Conservation (phyloP, 2,888 invertebrate genomes). For the Patella pellucida region DNA sequence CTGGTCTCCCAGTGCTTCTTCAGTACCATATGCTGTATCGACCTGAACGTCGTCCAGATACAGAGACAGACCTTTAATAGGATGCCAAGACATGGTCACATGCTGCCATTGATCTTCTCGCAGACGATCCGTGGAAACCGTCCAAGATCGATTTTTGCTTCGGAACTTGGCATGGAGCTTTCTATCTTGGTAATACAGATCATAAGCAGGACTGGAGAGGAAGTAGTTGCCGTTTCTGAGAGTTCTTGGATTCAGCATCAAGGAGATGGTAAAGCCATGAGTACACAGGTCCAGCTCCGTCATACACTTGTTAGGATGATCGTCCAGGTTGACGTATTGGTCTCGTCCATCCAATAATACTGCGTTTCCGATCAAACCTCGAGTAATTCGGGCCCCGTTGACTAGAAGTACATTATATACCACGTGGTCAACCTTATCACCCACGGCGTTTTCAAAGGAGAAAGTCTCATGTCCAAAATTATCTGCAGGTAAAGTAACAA, state of each 20-base stretch:
- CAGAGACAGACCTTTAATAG: constrained; percentile 58
- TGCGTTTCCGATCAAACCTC: constrained; percentile 61
- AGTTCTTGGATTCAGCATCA: constrained; percentile 54
- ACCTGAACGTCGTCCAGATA: constrained; percentile 55
- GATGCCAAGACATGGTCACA: constrained; percentile 66
- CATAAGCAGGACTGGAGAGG: constrained; percentile 61
- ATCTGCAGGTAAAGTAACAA: constrained; percentile 47
- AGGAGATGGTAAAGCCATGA: constrained; percentile 57
- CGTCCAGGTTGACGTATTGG: constrained; percentile 60
- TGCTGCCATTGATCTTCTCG: constrained; percentile 58
- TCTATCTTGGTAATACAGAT: constrained; percentile 59
- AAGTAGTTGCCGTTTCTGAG: constrained; percentile 56
- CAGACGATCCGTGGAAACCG: constrained; percentile 47
- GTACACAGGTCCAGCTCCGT: constrained; percentile 58
- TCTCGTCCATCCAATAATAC: constrained; percentile 52
- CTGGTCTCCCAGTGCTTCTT: constrained; percentile 36
- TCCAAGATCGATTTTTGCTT: constrained; percentile 52
- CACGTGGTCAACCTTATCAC: constrained; percentile 55
- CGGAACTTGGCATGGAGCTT: constrained; percentile 55
- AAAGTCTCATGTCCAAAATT: constrained; percentile 62
- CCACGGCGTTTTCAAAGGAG: constrained; percentile 63
- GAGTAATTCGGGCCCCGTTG: constrained; percentile 57
- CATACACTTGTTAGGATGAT: constrained; percentile 56
- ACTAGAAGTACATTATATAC: constrained; percentile 58
- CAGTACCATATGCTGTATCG: constrained; percentile 32